A percentile compares a stretch with the other conserved stretches of the same genome.
Evolutionary conservation across 2,113 vertebrate genomes (phyloP).

Genomic region (Antechinus flavipes): DNA sequence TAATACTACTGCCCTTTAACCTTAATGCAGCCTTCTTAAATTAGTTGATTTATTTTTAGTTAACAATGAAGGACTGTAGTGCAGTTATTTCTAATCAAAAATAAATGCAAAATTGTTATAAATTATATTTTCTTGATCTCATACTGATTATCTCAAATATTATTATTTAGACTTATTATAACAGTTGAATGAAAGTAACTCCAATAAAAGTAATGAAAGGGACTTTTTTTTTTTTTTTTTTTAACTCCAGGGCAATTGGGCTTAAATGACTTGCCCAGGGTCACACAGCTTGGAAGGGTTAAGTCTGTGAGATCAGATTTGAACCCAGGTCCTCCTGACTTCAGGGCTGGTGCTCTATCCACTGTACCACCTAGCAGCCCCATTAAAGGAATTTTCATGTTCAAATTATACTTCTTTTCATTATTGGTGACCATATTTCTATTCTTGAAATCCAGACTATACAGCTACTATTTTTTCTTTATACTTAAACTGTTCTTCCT

Average conservation of each 20-base stretch:
- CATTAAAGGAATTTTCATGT: neutral
- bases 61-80: neutral
- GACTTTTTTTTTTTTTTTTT: neutral
- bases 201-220: constrained; percentile 6
- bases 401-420: constrained; percentile 33
- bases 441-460: neutral
- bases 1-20: neutral
- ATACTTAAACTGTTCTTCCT: neutral
- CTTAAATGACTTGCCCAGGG: no score
- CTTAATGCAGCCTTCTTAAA: neutral
- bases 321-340: no score
- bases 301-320: no score
- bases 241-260: no score
- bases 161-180: constrained; percentile 32
- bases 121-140: constrained; percentile 4
- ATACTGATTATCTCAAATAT: constrained; percentile 19
- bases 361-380: no score
- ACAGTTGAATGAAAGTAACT: constrained; percentile 26
- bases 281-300: no score
- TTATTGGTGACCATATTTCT: constrained; percentile 26
- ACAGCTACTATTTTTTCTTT: neutral
- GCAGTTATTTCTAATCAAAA: neutral
- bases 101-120: neutral
- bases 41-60: neutral
- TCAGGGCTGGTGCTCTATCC: no score